Percentiles rank a stretch among this genome's conserved stretches.
Conservation (phyloP, 2,888 invertebrate species). For the Meteorus cinctellus region DNA sequence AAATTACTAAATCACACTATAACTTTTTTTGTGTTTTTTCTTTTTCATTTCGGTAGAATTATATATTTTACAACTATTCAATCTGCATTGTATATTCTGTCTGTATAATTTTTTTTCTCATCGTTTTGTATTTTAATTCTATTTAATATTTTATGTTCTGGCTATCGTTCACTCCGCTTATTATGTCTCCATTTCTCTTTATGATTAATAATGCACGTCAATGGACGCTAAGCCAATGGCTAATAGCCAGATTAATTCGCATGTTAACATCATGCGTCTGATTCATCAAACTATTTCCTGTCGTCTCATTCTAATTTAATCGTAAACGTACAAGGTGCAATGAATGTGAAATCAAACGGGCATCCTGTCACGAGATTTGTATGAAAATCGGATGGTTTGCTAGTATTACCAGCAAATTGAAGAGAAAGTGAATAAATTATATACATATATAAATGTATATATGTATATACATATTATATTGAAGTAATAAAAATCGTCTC, state of each 20-base stretch:
- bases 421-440: background rate
- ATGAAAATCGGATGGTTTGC: background rate
- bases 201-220: conserved; percentile 61
- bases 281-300: background rate
- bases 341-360: conserved; percentile 5
- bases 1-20: conserved; percentile 35
- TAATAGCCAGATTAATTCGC: conserved; percentile 45
- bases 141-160: conserved; percentile 25
- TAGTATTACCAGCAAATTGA: background rate
- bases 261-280: conserved; percentile 1
- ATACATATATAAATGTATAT: conserved; percentile 6
- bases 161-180: conserved; percentile 42
- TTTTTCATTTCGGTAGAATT: background rate
- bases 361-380: background rate
- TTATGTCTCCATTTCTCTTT: conserved; percentile 44
- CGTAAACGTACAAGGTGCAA: background rate
- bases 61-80: conserved; percentile 19
- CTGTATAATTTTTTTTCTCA: conserved; percentile 12
- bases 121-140: conserved; percentile 20
- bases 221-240: conserved; percentile 57
- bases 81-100: conserved; percentile 20
- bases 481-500: background rate
- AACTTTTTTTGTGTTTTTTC: conserved; percentile 9
- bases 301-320: background rate
- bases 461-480: background rate